A percentile compares a stretch with the other conserved stretches of the same genome.
Conservation (phyloP, 2,113 vertebrate genomes). For the Hemiprocne comata region DNA sequence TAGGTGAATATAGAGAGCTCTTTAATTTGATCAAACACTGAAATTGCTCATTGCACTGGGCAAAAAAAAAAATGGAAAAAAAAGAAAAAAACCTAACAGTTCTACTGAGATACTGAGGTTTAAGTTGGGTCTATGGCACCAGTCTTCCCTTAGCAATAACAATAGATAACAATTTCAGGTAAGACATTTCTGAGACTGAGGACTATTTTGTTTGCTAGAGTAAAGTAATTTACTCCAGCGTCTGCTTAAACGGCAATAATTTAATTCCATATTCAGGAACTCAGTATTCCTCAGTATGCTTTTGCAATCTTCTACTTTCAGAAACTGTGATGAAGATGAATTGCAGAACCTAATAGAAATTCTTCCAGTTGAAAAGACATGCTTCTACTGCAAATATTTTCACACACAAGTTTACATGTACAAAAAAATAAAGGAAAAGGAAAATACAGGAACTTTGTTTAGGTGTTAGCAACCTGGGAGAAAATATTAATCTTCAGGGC, state of each 20-base stretch:
- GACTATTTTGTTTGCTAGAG: neutral
- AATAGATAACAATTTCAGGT: neutral
- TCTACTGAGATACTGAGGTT: neutral
- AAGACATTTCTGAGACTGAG: neutral
- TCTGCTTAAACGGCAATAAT: neutral
- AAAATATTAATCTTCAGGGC: neutral
- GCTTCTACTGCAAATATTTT: neutral
- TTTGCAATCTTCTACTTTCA: neutral
- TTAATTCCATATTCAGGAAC: neutral
- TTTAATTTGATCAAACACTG: neutral
- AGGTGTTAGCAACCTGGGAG: accelerated
- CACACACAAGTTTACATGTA: neutral
- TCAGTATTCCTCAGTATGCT: neutral
- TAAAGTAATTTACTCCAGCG: neutral
- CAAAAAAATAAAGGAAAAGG: neutral
- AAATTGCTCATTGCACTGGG: neutral
- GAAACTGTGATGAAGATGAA: neutral
- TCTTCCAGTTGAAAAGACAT: neutral
- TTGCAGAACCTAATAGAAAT: neutral
- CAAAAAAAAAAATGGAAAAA: neutral
- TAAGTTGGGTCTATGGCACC: neutral
- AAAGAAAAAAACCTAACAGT: neutral
- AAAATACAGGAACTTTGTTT: neutral
- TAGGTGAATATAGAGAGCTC: neutral
- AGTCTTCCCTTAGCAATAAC: neutral